Base-by-base conservation (phyloP, 2,797 vertebrate genomes). In the Neosalanx taihuensis region DNA sequence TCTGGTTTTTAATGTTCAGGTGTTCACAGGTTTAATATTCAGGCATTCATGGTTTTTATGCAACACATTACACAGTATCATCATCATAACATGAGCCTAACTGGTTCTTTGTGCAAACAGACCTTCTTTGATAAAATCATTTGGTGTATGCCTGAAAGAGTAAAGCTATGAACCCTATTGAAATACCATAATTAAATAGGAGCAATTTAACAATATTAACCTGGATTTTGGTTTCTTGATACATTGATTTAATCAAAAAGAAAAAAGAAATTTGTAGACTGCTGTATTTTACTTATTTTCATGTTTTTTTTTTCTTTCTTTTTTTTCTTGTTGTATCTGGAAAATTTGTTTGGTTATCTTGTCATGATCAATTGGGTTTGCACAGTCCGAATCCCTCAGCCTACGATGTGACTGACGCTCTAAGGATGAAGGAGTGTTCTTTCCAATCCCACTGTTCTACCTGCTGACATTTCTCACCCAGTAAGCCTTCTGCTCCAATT, bases 91-190 rank as follows among this genome's bases (percentile, higher is more conserved):
- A 77, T 59, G 35, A 83, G 61, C 70, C 70, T 74, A 67, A 83
- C 67, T 86, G 85, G 75, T 88, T 89, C 87, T 91, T 90, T 92
- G 89, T 92, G 92, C 92, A 92, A 93, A 81, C 89, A 91, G 83
- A 84, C 82, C 81, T 73, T 68, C 67, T 72, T 65, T 80, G 79
- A 79, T 79, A 84, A 86, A 78, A 78, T 88, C 87, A 88, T 92
- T 90, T 91, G 89, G 83, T 92, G 88, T 92, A 89, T 92, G 90
- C 86, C 85, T 89, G 87, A 86, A 89, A 89, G 89, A 92, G 91
- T 93, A 92, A 93, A 94, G 93, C 93, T 94, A 94, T 94, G 93
- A 94, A 94, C 93, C 93, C 93, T 94, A 94, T 94, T 94, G 93
- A 94, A 94, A 91, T 89, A 77, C 81, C 65, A 88, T 88, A 76